Base-by-base conservation (phyloP, 2,888 invertebrate species). In the Spialia ferax region DNA sequence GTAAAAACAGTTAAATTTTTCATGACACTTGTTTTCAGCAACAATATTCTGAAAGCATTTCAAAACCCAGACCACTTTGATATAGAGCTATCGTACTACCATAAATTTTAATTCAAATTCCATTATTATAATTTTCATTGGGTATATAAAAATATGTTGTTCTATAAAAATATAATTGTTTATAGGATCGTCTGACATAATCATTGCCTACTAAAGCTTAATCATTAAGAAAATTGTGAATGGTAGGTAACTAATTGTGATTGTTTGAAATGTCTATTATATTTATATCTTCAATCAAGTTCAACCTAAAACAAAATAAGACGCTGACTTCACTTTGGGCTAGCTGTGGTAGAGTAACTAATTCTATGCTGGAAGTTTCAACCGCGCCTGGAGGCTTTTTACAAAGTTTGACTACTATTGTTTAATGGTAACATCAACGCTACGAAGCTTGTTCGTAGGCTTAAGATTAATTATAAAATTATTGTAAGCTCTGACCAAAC, bases 1-100 rank as follows among this genome's bases (percentile, higher is more conserved):
- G 50, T 29, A 50, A 61, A 61, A 32, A 56, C 56, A n/a, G n/a
- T n/a, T n/a, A 48, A 48, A 61, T 61, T 61, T 61, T 38, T 13
- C 13, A 22, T 22, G 57, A 22, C 18, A 50, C 13, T 18, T 61
- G 61, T 61, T 61, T 61, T 35, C 61, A 61, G 50, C 35, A 32
- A 7, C 61, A 50, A 61, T 50, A n/a, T 20, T 50, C 61, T 20
- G 61, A 61, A 50, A 61, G 50, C 50, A 50, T 50, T 61, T 26
- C 61, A 32, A 50, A 61, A 61, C 50, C 32, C 32, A 61, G 48
- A 61, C n/a, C 48, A 60, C 60, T 48, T 35, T 42, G 13, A 23
- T 23, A 50, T 32, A n/a, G 18, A 26, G 50, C n/a, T n/a, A n/a
- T n/a, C n/a, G 10, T 22, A 29, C 48, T 29, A 29, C 45, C 45